These are phyloP conservation scores for Serilophus lunatus DNA, from an alignment of 2,113 vertebrate genomes.

Conservation along the genomic window DNA sequence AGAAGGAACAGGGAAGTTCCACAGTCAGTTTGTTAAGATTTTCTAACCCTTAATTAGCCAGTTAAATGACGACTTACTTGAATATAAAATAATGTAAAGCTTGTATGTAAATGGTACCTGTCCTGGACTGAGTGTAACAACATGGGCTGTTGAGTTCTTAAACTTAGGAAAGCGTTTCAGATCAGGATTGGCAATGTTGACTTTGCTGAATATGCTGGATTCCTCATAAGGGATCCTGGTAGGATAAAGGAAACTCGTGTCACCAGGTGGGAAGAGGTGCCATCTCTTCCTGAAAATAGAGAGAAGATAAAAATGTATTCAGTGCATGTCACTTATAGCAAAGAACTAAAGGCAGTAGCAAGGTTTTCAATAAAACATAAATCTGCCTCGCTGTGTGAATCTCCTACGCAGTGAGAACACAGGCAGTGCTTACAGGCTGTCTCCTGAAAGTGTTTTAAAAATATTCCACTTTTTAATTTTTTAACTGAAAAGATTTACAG, in stretches of 20 bases:
- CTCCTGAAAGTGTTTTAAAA: conserved; percentile 39
- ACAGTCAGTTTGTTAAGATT: not conserved
- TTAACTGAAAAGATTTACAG: conserved; percentile 54
- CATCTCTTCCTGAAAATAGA: conserved; percentile 87
- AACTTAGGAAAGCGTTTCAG: conserved; percentile 80
- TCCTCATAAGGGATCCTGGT: conserved; percentile 97
- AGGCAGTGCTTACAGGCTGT: conserved; percentile 45
- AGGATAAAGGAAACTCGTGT: conserved; percentile 86
- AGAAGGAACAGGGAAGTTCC: not conserved
- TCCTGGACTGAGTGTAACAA: conserved; percentile 85
- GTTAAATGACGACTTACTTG: not conserved
- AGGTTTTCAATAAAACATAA: conserved; percentile 62
- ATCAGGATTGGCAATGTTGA: conserved; percentile 86
- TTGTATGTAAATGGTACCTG: conserved; percentile 76
- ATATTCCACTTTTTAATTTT: conserved; percentile 56
- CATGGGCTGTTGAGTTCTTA: conserved; percentile 69
- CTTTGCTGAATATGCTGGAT: conserved; percentile 94
- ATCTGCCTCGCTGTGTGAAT: conserved; percentile 33
- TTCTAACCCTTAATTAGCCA: not conserved
- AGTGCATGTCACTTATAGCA: conserved; percentile 3
- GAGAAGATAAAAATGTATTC: conserved; percentile 33
- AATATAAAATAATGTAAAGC: not conserved
- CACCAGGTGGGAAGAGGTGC: conserved; percentile 93
- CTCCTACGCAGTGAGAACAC: conserved; percentile 44
- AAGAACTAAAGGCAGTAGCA: conserved; percentile 53